Conservation (phyloP, 2,888 invertebrate genomes). For the Teleiodes luculella region DNA sequence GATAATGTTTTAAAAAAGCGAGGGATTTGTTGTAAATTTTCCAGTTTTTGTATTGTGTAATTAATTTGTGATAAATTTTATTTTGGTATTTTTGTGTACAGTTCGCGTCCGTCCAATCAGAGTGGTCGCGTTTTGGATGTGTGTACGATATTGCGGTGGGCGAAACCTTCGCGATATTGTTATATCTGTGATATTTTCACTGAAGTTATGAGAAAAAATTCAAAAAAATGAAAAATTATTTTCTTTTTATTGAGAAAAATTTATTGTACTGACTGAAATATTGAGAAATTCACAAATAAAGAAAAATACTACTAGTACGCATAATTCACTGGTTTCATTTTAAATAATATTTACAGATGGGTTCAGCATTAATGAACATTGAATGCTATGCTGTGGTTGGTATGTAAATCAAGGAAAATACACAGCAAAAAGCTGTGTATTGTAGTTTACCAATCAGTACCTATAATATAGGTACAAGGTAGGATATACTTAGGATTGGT, state of each 20-base stretch:
- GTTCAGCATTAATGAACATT: no score
- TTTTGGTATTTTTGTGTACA: slow-evolving; percentile 66
- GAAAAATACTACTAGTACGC: slow-evolving; percentile 42
- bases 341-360: no score
- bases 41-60: slow-evolving; percentile 54
- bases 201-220: slow-evolving; percentile 41
- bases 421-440: no score
- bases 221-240: slow-evolving; percentile 65
- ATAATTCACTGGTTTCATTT: not conserved
- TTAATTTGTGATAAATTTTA: slow-evolving; percentile 64
- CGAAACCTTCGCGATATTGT: slow-evolving; percentile 41
- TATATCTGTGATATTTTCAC: slow-evolving; percentile 64
- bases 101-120: slow-evolving; percentile 56
- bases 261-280: slow-evolving; percentile 61
- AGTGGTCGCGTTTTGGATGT: slow-evolving; percentile 60
- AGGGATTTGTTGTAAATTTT: slow-evolving; percentile 57
- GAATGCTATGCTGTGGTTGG: no score
- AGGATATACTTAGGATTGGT: no score
- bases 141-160: slow-evolving; percentile 46
- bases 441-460: no score
- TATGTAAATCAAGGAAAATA: no score
- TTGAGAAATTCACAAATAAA: slow-evolving; percentile 70
- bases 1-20: slow-evolving; percentile 49
- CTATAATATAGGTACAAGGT: no score
- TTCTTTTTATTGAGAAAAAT: slow-evolving; percentile 56